These are phyloP conservation scores for Lates japonicus DNA, from an alignment of 2,797 vertebrate genomes.

Conservation along the genomic window DNA sequence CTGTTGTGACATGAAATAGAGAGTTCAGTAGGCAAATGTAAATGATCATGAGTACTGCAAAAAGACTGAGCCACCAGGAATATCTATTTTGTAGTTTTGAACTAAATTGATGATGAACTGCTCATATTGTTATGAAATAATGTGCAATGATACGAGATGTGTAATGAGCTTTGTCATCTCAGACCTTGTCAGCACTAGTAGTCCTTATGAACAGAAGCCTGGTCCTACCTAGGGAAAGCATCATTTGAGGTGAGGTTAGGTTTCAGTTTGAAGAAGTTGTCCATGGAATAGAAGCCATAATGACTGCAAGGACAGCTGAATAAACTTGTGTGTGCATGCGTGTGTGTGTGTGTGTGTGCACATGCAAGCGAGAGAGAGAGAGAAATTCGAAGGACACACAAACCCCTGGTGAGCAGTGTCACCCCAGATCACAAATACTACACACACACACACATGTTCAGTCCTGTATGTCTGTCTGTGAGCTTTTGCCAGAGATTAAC, in stretches of 20 bases:
- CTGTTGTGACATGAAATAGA: slow-evolving; percentile 7
- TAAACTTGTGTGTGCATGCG: background rate
- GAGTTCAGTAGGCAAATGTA: background rate
- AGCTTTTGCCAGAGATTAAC: slow-evolving; percentile 60
- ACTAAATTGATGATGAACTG: slow-evolving; percentile 16
- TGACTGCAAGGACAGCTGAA: too few relatives aligned
- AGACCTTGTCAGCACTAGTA: too few relatives aligned
- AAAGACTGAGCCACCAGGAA: background rate
- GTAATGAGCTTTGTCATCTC: background rate
- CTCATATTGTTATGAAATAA: slow-evolving; percentile 26
- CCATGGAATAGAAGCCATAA: too few relatives aligned
- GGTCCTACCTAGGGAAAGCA: too few relatives aligned
- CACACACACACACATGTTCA: slow-evolving; percentile 33
- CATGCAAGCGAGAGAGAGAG: too few relatives aligned
- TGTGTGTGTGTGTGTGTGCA: slow-evolving; percentile 6
- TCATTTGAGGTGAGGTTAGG: too few relatives aligned
- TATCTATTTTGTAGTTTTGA: slow-evolving; percentile 18
- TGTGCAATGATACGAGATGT: slow-evolving; percentile 25
- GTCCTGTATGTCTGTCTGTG: slow-evolving; percentile 38
- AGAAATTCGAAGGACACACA: slow-evolving; percentile 29
- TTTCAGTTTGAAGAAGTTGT: too few relatives aligned
- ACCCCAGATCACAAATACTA: slow-evolving; percentile 15
- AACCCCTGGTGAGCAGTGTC: slow-evolving; percentile 11
- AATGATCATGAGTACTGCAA: background rate
- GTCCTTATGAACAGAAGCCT: too few relatives aligned